Percentiles rank a stretch among this genome's conserved stretches.
Conservation (phyloP, 2,888 invertebrate species). For the Heliconius ethilla region DNA sequence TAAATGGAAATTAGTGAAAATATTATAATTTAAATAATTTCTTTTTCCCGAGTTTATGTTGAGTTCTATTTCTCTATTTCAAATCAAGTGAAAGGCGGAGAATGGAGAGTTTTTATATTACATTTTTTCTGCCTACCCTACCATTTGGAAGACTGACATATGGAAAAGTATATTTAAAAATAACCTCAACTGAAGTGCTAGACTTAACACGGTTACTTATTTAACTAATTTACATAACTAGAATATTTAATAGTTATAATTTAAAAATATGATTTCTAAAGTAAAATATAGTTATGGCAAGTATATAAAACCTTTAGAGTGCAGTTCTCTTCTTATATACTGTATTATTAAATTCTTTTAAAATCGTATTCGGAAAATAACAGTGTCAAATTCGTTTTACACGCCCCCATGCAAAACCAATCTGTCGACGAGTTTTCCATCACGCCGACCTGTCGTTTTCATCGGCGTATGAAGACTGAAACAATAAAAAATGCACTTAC, state of each 20-base stretch:
- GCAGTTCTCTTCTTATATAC: neutral
- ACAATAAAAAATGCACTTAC: conserved; percentile 4
- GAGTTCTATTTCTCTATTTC: neutral
- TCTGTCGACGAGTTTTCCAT: conserved; percentile 4
- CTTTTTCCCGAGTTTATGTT: neutral
- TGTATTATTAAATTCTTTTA: neutral
- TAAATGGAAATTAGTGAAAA: neutral
- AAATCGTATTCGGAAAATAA: neutral
- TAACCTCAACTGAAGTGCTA: neutral
- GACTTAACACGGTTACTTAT: neutral
- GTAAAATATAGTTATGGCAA: too few relatives aligned
- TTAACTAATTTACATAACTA: neutral
- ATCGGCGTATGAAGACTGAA: neutral
- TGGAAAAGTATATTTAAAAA: neutral
- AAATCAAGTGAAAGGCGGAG: neutral
- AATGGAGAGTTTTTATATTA: too few relatives aligned
- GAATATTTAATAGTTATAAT: neutral
- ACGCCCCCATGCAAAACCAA: neutral
- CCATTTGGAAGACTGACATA: neutral
- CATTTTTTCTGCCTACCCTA: too few relatives aligned
- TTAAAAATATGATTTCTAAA: neutral
- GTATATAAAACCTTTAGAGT: neutral
- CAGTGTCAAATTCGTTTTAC: neutral
- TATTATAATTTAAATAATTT: neutral
- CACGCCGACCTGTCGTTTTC: neutral